Base-by-base conservation (phyloP, 2,888 invertebrate species). In the Troilus luridus region DNA sequence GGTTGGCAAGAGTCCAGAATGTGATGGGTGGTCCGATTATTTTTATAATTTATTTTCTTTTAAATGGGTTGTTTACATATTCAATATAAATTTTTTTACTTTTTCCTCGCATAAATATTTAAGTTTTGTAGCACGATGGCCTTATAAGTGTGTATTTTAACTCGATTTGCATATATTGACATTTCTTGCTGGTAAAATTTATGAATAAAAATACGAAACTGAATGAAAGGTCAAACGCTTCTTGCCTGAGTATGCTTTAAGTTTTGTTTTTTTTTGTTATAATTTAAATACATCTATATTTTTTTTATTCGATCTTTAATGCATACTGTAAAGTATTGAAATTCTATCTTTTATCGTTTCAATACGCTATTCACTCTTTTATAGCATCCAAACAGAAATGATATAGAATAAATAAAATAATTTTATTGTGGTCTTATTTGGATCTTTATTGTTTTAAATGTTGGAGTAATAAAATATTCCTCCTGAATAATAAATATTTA, bases 21-120 rank as follows among this genome's bases (percentile, higher is more conserved):
- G 62, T 64, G 17, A 77, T 77, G 41, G 72, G 72, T 77, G 72
- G 72, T 77, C 72, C 72, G 5, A 17, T 8, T 27, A 77, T 77
- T 41, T 27, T 64, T 77, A 17, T 12, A 77, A 77, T 77, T 77
- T 77, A 77, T 77, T 77, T 77, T 41, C 7, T 41, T 77, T 77
- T 19, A 77, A 77, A 77, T 77, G 17, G 72, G 27, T 41, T 77
- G 72, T 77, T 77, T 77, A 77, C 72, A 77, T 77, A 41, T 41
- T 77, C 24, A 27, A 67, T 67, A 3, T 77, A 41, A 17, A 17
- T 41, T 77, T 41, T 19, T n/a, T n/a, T n/a, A n/a, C n/a, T n/a
- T n/a, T 17, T 77, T 77, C 41, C 41, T 19, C 7, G 2, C 41
- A 77, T 77, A 17, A 77, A 77, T 77, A 77, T 24, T 77, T 77